Base-by-base conservation (phyloP, 2,888 invertebrate species). In the Athrips mouffetella region DNA sequence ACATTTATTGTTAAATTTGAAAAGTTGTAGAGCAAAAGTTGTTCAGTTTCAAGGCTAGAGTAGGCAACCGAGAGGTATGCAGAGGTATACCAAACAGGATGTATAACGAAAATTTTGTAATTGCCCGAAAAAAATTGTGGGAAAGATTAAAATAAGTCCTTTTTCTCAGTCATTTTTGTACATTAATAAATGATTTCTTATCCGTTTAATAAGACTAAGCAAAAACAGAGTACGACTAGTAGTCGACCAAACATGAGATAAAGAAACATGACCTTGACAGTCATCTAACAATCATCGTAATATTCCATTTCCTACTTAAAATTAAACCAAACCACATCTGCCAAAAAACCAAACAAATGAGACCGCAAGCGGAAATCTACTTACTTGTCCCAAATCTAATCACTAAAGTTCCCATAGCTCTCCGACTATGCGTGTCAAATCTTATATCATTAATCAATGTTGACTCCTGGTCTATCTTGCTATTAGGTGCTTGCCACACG, bases 391-490 rank as follows among this genome's bases (percentile, higher is more conserved):
- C 56, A 56, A 62, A 60, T 64, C 63, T 70, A 74, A 74, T 71
- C 70, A 70, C 65, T 55, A 51, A 51, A 57, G 62, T 75, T 74
- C 74, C 70, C 74, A 75, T 58, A 69, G 64, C 64, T 58, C 56
- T 60, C 45, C 54, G 56, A 55, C 61, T 62, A 55, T 57, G 61
- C 63, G 65, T 68, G 65, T 67, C 71, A 66, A 72, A 73, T 67
- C 51, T 11, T n/a, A 50, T 45, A 69, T 71, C 71, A 75, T 75
- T 75, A 69, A 73, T 75, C 75, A 75, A 61, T 46, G 57, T 50
- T 54, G 48, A 60, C 69, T 75, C 66, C 73, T 62, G 64, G 51
- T 50, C 65, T 65, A 63, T 52, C 52, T 16, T 6, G n/a, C 23
- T 25, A 30, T 41, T 41, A 41, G 1, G 16, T 23, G 6, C 15